Percentiles rank a stretch among this genome's conserved stretches.
Conservation (phyloP, 2,113 vertebrate species). For the Greenwoodochromis staneri region DNA sequence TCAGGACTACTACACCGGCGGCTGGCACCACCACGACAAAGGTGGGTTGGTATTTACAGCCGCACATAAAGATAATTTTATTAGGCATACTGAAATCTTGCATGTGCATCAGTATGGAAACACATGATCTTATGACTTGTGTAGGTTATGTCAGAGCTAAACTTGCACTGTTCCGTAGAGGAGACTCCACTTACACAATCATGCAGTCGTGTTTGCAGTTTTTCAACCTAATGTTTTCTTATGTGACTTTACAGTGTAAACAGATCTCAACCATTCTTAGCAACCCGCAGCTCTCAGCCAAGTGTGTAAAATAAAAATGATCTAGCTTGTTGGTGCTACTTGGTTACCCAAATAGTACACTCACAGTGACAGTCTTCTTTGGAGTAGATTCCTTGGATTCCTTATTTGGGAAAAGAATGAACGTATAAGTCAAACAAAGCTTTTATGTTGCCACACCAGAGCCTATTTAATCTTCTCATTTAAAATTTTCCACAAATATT, state of each 20-base stretch:
- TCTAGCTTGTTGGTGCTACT: not conserved
- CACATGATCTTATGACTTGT: not conserved
- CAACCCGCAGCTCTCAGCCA: not conserved
- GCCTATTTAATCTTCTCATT: not conserved
- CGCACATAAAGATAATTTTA: not conserved
- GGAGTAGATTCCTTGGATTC: not conserved
- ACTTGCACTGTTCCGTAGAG: not conserved
- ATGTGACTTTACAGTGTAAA: not conserved
- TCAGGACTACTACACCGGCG: conserved; percentile 90
- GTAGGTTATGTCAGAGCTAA: not conserved
- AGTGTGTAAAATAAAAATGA: not conserved
- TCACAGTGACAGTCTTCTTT: not conserved
- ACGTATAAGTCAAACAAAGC: not conserved
- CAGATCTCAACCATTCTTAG: not conserved
- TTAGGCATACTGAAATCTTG: no score
- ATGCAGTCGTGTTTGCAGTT: not conserved
- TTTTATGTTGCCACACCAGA: not conserved
- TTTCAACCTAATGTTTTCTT: not conserved
- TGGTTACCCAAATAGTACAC: not conserved
- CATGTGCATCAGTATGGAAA: not conserved
- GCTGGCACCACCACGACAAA: conserved; percentile 95
- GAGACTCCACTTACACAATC: not conserved
- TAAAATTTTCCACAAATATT: not conserved
- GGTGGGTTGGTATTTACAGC: conserved; percentile 57
- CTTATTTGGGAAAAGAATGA: not conserved